These are phyloP conservation scores for Gadus macrocephalus DNA, from an alignment of 2,113 vertebrate genomes.

Conservation along the genomic window DNA sequence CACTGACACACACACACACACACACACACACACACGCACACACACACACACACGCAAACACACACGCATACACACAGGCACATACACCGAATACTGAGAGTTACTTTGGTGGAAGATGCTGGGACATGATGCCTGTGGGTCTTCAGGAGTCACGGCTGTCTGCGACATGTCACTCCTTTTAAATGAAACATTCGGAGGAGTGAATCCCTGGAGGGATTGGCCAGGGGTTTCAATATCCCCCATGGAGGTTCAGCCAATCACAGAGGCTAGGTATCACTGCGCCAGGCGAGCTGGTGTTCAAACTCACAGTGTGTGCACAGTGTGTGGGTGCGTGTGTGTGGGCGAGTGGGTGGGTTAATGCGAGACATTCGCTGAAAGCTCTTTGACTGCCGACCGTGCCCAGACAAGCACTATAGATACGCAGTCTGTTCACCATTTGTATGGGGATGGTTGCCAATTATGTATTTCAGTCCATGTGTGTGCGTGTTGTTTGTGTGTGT, in stretches of 20 bases:
- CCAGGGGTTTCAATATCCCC: background rate
- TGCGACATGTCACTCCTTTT: background rate
- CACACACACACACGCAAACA: conserved; percentile 5
- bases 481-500: too few relatives aligned
- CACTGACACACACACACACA: conserved; percentile 4
- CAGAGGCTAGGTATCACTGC: background rate
- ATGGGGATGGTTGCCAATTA: background rate
- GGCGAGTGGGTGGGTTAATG: too few relatives aligned
- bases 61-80: conserved; percentile 2
- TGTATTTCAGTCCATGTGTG: background rate
- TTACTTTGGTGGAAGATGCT: background rate
- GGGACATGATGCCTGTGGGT: background rate
- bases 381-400: too few relatives aligned
- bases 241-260: background rate
- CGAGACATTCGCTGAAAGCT: too few relatives aligned
- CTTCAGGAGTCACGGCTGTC: background rate
- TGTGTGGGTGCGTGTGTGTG: background rate
- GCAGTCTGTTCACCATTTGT: background rate
- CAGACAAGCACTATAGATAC: too few relatives aligned
- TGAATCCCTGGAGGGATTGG: background rate
- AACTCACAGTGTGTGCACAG: background rate
- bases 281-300: background rate
- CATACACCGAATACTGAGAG: background rate
- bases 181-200: background rate
- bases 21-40: conserved; percentile 2